Evolutionary conservation across 2,113 vertebrate genomes (phyloP), one percentile per base, ranked within the genome.

Genomic region (Mormyrus lacerda): DNA sequence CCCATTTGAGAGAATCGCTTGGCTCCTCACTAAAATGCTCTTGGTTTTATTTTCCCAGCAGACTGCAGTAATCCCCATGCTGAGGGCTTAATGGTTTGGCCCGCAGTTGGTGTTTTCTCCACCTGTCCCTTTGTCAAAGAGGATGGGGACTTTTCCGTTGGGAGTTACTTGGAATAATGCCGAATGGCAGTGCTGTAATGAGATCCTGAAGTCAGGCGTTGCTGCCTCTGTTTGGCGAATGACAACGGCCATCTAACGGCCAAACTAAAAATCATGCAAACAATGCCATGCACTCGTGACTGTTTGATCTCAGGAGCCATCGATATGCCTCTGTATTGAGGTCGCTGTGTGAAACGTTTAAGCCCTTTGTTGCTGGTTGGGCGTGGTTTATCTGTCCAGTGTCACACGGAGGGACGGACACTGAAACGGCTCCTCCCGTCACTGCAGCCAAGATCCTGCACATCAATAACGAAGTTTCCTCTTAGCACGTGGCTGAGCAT

Each of bases 81-180:
- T 87, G 21, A 27, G 44, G 35, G 53, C 44, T 45, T 87, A 90
- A 91, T 51, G 51, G 79, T 85, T 86, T 69, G 19, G 85, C 61
- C 61, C 44, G 44, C 90, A 39, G 61, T 86, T 53, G 89, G 84
- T 82, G 76, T 86, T 76, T 91, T 53, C 45, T 90, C 89, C 89
- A 91, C 90, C 91, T 91, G 89, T 89, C 87, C 73, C 44, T 90
- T 89, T 89, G 58, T 85, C 88, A 89, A 48, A 84, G 53, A 47
- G 42, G 85, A 87, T 58, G 89, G 90, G 90, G 89, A 55, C 73
- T 89, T 85, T 35, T 89, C 73, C 42, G 13, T 88, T 89, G 89
- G 73, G 61, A 82, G 24, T 88, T 90, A 51, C 39, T 61, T 27
- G n/a, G 88, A 89, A 92, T 87, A 91, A 89, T 91, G 76, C 85